Percentiles rank a stretch among this genome's conserved stretches.
Evolutionary conservation across 1,140 invertebrate genomes (phyloP).

Genomic region (Trichomalopsis sarcophagae): DNA sequence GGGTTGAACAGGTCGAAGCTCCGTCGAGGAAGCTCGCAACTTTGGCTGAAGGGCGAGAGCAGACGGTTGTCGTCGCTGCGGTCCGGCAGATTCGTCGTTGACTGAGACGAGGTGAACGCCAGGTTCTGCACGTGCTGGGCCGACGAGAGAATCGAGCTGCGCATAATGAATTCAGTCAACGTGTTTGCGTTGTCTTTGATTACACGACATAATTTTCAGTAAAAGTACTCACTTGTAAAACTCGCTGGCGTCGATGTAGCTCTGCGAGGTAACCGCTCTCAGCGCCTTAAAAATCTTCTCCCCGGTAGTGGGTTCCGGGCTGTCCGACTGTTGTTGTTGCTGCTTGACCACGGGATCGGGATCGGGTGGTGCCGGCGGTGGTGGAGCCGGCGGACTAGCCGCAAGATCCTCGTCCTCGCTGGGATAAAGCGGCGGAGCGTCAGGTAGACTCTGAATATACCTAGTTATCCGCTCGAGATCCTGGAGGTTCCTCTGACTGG

Average conservation of each 20-base stretch:
- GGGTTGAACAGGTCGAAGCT: constrained; percentile 70
- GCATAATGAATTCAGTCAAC: not conserved
- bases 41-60: not conserved
- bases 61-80: not conserved
- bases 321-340: constrained; percentile 51
- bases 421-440: not conserved
- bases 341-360: constrained; percentile 55
- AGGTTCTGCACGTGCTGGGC: constrained; percentile 66
- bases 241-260: constrained; percentile 71
- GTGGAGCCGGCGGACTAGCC: constrained; percentile 64
- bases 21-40: constrained; percentile 47
- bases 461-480: constrained; percentile 69
- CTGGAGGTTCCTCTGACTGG: constrained; percentile 56
- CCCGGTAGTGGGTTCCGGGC: constrained; percentile 64
- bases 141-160: constrained; percentile 67
- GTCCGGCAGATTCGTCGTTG: not conserved
- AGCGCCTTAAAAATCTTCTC: constrained; percentile 72
- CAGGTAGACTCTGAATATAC: constrained; percentile 70
- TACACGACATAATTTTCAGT: not conserved
- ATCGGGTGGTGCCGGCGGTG: constrained; percentile 65
- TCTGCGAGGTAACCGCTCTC: constrained; percentile 68
- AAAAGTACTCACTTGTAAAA: constrained; percentile 69
- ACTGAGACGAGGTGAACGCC: constrained; percentile 55
- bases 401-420: not conserved
- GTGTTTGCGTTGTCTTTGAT: not conserved